A percentile compares a stretch with the other conserved stretches of the same genome.
Evolutionary conservation across 2,113 vertebrate species (phyloP).

Genomic region (Isurus oxyrinchus): DNA sequence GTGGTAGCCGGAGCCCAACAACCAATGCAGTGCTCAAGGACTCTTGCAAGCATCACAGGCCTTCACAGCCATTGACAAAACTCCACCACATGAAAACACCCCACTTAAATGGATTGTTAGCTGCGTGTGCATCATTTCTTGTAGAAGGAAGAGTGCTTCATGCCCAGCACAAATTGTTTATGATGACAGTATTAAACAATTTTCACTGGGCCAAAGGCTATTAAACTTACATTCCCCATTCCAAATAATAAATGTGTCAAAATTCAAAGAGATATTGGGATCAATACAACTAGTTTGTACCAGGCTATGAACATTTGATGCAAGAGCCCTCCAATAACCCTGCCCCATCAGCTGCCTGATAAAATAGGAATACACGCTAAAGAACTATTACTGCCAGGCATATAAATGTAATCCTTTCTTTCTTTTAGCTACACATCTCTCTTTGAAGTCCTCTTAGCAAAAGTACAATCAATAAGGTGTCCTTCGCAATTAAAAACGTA

Average conservation of each 20-base stretch:
- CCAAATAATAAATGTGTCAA: not conserved
- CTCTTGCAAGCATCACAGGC: not conserved
- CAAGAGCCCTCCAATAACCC: not conserved
- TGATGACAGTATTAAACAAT: not conserved
- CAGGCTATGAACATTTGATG: not conserved
- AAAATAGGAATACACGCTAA: not conserved
- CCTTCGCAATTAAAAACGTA: not conserved
- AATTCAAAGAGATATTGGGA: not conserved
- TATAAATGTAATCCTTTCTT: not conserved
- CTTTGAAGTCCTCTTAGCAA: not conserved
- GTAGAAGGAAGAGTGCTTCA: not conserved
- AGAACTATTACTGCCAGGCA: not conserved
- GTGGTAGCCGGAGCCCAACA: no score
- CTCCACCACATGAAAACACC: no score
- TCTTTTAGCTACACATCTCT: not conserved
- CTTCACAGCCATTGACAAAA: not conserved
- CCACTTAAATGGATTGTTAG: not conserved
- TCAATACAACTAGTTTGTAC: not conserved
- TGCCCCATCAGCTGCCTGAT: not conserved
- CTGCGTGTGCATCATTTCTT: not conserved
- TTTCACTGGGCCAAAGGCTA: not conserved
- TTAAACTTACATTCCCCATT: not conserved
- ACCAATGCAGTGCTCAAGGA: not conserved
- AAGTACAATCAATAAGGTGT: not conserved
- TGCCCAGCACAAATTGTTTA: not conserved